Evolutionary conservation across 2,113 vertebrate genomes (phyloP).

Genomic region (Corythornis cristatus): DNA sequence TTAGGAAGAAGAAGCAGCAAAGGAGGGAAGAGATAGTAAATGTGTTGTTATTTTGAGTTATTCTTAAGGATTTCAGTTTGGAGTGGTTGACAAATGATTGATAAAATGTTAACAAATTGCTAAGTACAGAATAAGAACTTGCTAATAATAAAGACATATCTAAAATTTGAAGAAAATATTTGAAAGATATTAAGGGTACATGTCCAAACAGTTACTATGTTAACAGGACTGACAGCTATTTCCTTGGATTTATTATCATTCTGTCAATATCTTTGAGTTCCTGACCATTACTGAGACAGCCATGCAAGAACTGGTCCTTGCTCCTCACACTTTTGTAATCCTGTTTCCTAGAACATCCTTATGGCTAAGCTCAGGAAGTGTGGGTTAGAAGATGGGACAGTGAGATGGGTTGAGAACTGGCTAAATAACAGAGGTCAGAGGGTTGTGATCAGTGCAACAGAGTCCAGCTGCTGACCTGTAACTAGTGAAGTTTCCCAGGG

Average conservation of each 20-base stretch:
- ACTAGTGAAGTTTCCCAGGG: no score
- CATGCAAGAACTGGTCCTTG: neutral
- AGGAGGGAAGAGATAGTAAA: neutral
- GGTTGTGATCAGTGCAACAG: no score
- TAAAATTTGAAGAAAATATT: neutral
- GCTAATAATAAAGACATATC: neutral
- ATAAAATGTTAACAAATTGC: neutral
- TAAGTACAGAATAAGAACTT: no score
- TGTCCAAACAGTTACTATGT: no score
- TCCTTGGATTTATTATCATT: neutral
- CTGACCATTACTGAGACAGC: neutral
- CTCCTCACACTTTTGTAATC: neutral
- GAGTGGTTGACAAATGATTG: rapidly evolving
- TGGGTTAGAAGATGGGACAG: no score
- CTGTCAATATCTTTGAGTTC: neutral
- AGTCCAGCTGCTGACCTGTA: no score
- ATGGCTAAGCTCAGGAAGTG: no score
- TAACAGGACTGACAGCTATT: neutral
- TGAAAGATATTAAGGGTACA: no score
- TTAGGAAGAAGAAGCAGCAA: neutral
- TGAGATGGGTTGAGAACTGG: no score
- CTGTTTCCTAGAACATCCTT: no score
- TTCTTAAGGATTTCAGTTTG: neutral
- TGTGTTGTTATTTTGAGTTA: rapidly evolving
- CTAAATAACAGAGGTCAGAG: no score